Evolutionary conservation across 2,888 invertebrate species (phyloP), one percentile per base, ranked within the genome.

Genomic region (Coenonympha glycerion): DNA sequence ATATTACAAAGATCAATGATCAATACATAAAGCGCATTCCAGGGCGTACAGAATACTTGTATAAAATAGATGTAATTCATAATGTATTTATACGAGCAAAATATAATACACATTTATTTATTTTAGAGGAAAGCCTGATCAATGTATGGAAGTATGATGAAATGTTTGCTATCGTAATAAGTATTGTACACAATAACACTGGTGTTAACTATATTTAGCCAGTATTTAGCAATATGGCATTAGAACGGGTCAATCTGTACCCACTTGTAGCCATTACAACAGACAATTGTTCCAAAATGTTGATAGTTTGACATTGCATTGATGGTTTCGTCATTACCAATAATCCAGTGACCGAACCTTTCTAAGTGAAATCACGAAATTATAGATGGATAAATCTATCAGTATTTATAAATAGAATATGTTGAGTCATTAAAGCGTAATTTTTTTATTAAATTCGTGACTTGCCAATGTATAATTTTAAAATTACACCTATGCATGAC

Each of bases 111-210:
- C n/a, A n/a, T n/a, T n/a, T n/a, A n/a, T n/a, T n/a, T n/a, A n/a
- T n/a, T n/a, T n/a, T n/a, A n/a, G n/a, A n/a, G n/a, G n/a, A n/a
- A n/a, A n/a, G 36, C 40, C 39, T 45, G 44, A 47, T 42, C 39
- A 41, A 30, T 24, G 8, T 40, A 15, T 37, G 40, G n/a, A n/a
- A n/a, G n/a, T n/a, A 52, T 51, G 48, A 54, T 49, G 44, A 54
- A 54, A 54, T 28, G 11, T 50, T 53, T n/a, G n/a, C 16, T 49
- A 53, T 47, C 42, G 47, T 39, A 54, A 55, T 24, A 33, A 30
- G n/a, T 40, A 36, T 36, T 41, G 48, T 52, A 41, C 51, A 48
- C 45, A 52, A 51, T 54, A 48, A 54, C 44, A 55, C 19, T 39
- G 11, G 18, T 47, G 33, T 52, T 31, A 42, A 44, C 16, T 39